A percentile compares a stretch with the other conserved stretches of the same genome.
Evolutionary conservation across 1,140 invertebrate species (phyloP).

Genomic region (Melipona quadrifasciata): DNA sequence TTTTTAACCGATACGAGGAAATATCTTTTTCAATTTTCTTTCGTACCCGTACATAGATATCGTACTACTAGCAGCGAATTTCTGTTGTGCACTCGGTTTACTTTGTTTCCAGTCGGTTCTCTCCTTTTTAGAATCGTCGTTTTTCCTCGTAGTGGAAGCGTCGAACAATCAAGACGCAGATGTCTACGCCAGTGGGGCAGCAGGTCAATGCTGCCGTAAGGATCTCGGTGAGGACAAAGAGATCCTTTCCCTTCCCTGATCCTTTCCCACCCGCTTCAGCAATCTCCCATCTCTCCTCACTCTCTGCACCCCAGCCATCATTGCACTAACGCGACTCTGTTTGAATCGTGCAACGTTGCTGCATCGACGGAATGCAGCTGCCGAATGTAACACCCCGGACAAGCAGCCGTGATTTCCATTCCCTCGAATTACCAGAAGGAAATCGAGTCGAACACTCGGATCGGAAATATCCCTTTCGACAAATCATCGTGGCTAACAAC

Average conservation of each 20-base stretch:
- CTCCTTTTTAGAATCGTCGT: no score
- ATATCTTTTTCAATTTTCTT: no score
- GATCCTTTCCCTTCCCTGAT: constrained; percentile 61
- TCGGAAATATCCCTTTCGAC: background rate
- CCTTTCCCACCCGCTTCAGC: constrained; percentile 42
- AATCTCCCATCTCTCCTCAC: constrained; percentile 21
- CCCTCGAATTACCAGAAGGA: background rate
- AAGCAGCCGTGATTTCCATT: background rate
- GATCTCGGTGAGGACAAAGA: constrained; percentile 68
- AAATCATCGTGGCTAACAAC: constrained; percentile 24
- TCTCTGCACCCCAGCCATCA: constrained; percentile 43
- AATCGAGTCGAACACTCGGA: background rate
- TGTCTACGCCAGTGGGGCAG: constrained; percentile 63
- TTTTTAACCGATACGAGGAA: background rate
- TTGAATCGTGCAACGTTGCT: constrained; percentile 31
- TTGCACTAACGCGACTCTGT: constrained; percentile 58
- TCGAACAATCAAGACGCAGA: constrained; percentile 25
- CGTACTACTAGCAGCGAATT: no score
- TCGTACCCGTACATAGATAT: no score
- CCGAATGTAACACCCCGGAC: constrained; percentile 20
- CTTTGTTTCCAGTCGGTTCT: no score
- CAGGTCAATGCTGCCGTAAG: constrained; percentile 67
- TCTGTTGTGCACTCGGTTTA: no score
- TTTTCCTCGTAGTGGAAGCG: no score
- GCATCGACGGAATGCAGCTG: constrained; percentile 59